Base-by-base conservation (phyloP, 30 jellyfish, hydroid and myxozoan genomes). In the Rhopilema esculentum region DNA sequence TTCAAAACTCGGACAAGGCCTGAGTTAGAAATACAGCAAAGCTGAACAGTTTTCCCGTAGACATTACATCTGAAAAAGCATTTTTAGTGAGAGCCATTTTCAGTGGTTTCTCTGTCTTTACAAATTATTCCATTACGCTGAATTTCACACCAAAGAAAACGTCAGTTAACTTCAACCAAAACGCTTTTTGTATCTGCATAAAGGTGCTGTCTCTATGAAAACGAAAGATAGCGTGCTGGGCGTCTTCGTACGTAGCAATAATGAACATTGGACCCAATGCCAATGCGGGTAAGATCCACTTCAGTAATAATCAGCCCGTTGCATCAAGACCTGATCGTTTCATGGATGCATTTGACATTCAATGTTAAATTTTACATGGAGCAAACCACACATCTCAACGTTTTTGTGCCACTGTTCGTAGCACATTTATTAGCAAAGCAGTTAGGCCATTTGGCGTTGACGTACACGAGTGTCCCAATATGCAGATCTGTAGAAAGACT, bases 381-480 rank as follows among this genome's bases (percentile, higher is more conserved):
- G 65, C 93, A 84, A 17, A 84, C 93, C 29, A 84, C 93, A 29
- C 93, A 84, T 72, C 66, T 74, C 16, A 84, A 50, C 17, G 80
- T 87, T 23, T 61, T 73, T 49, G 53, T 62, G 0, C 26, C 29
- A 52, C 57, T 33, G 72, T 69, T 26, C 63, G 30, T 31, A 49
- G 76, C 91, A 49, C 91, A 82, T 16, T 82, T 28, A 33, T 72
- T 64, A 51, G 72, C 30, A 49, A 66, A 62, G 28, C 91, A 82
- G 25, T 74, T 26, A 8, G 92, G 92, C 92, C 93, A 71, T 73
- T 84, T 72, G 26, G 83, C 87, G 28, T 79, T 84, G 72, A 84
- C 93, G 77, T 63, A 84, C 23, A 50, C 86, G 1, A 84, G 79
- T 15, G 87, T 49, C 0, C 87, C 93, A 23, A 84, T 69, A 62